phyloP scores from a whole-genome alignment of 2,113 vertebrate species.

The Diadophis punctatus region DNA sequence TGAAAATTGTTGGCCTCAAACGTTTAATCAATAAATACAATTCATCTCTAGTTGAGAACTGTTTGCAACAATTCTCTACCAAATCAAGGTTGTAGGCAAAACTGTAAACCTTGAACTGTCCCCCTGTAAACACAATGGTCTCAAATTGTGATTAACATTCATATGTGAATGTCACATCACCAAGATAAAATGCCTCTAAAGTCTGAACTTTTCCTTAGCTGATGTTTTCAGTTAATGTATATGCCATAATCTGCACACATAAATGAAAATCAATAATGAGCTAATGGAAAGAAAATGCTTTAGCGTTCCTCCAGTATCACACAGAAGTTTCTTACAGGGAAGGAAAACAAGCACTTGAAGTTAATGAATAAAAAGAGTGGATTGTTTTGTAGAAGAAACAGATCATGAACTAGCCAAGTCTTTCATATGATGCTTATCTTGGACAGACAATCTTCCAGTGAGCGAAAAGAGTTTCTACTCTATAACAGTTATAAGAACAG shows the following conservation, averaged over 20 bases:
- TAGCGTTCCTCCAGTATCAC: conserved; percentile 26
- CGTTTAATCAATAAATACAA: background rate
- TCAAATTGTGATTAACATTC: conserved; percentile 43
- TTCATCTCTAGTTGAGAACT: background rate
- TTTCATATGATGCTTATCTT: conserved; percentile 47
- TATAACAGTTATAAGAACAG: conserved; percentile 44
- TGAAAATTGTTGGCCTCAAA: background rate
- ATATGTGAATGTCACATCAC: conserved; percentile 24
- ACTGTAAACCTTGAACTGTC: conserved; percentile 4
- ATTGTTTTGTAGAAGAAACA: conserved; percentile 46
- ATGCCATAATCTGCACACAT: conserved; percentile 38
- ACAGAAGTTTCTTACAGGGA: conserved; percentile 30
- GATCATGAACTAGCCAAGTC: conserved; percentile 29
- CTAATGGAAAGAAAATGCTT: conserved; percentile 59
- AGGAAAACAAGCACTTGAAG: conserved; percentile 53
- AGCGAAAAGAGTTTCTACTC: conserved; percentile 42
- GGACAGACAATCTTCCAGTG: conserved; percentile 52
- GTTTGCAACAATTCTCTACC: background rate
- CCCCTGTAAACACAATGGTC: conserved; percentile 19
- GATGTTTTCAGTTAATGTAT: conserved; percentile 36
- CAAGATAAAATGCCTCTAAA: conserved; percentile 28
- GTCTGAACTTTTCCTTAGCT: conserved; percentile 43
- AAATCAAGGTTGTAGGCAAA: background rate
- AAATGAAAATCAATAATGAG: conserved; percentile 64
- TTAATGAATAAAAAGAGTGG: conserved; percentile 44